These are phyloP conservation scores for Amphipoea oculea DNA, from an alignment of 2,888 invertebrate species.

Conservation along the genomic window DNA sequence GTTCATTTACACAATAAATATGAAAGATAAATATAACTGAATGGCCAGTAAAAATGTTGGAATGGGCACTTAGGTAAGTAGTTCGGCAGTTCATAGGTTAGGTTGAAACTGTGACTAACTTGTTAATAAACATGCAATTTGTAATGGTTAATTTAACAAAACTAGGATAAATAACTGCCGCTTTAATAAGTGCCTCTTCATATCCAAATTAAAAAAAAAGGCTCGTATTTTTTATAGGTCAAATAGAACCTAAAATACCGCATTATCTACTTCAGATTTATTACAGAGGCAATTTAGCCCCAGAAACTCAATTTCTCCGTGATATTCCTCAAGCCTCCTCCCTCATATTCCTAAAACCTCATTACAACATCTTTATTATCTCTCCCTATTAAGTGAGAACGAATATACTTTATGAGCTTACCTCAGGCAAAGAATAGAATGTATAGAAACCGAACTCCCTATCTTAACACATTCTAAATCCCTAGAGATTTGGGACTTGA, in stretches of 20 bases:
- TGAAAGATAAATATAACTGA: too few relatives aligned
- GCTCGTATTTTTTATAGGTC: not conserved
- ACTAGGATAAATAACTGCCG: not conserved
- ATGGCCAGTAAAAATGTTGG: not conserved
- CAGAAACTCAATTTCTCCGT: conserved; percentile 27
- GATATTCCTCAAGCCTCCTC: conserved; percentile 6
- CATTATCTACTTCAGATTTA: conserved; percentile 7
- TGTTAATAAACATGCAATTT: not conserved
- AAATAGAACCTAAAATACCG: not conserved
- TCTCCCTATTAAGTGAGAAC: conserved; percentile 23
- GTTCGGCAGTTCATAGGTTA: not conserved
- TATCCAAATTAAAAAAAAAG: too few relatives aligned
- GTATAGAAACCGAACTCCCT: not conserved
- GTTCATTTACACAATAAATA: too few relatives aligned
- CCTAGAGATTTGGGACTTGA: not conserved
- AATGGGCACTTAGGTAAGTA: not conserved
- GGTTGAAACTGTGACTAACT: not conserved
- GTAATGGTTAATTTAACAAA: not conserved
- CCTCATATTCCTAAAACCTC: not conserved
- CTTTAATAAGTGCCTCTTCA: not conserved
- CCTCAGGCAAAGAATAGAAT: conserved; percentile 27
- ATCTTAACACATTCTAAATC: not conserved
- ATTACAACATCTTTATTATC: conserved; percentile 42
- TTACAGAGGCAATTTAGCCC: not conserved
- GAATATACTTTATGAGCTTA: conserved; percentile 29